phyloP scores from a whole-genome alignment of 2,888 invertebrate species.

The Abrostola tripartita region DNA sequence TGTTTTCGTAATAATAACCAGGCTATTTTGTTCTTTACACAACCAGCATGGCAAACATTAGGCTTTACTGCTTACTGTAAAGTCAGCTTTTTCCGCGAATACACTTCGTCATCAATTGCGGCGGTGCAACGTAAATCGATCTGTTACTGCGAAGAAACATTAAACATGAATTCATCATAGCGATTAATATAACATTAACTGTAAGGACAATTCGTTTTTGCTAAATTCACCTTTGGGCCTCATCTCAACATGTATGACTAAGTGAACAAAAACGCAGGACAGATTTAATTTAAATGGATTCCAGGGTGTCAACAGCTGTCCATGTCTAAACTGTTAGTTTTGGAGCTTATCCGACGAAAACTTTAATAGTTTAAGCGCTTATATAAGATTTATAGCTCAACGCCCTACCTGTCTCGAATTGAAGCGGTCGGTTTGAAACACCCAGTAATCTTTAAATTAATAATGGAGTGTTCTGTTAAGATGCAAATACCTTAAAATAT shows the following conservation, averaged over 20 bases:
- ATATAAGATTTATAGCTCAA: constrained; percentile 75
- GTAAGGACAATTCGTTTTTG: neutral
- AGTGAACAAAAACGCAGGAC: neutral
- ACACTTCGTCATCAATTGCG: constrained; percentile 31
- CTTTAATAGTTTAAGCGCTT: constrained; percentile 76
- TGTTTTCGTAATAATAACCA: constrained; percentile 21
- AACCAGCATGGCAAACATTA: constrained; percentile 25
- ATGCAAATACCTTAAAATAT: constrained; percentile 42
- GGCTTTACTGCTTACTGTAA: constrained; percentile 16
- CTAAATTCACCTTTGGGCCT: neutral
- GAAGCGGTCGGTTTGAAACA: constrained; percentile 61
- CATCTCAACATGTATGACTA: too few species aligned
- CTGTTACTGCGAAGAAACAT: constrained; percentile 43
- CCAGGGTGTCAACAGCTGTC: constrained; percentile 65
- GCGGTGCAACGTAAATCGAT: constrained; percentile 32
- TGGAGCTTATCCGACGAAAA: constrained; percentile 73
- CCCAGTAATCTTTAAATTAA: constrained; percentile 68
- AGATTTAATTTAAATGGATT: constrained; percentile 53
- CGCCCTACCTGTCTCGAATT: constrained; percentile 62
- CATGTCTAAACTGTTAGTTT: constrained; percentile 74
- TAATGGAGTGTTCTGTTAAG: constrained; percentile 58
- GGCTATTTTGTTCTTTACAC: constrained; percentile 24
- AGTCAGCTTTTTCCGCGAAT: constrained; percentile 43
- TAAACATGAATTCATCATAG: constrained; percentile 33
- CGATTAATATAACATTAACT: constrained; percentile 15